These are phyloP conservation scores for Rhagophthalmus giganteus DNA, from an alignment of 2,888 invertebrate genomes.

Conservation along the genomic window DNA sequence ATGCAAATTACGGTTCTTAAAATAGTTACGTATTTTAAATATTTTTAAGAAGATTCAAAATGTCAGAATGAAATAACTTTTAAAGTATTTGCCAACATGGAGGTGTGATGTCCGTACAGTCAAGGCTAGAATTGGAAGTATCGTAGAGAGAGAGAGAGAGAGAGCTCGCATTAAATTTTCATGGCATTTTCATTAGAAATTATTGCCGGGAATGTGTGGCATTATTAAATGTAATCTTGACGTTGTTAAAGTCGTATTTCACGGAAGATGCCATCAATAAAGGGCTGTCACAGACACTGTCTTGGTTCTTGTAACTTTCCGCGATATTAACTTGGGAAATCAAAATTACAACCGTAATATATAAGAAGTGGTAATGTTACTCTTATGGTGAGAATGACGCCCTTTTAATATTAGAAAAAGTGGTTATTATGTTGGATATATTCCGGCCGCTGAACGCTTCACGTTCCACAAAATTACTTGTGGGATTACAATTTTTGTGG, in stretches of 20 bases:
- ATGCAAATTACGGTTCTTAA: too few relatives aligned
- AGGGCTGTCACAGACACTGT: conserved; percentile 23
- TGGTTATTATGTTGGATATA: conserved; percentile 17
- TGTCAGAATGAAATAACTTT: too few relatives aligned
- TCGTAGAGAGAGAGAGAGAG: too few relatives aligned
- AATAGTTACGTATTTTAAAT: too few relatives aligned
- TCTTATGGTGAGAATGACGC: conserved; percentile 22
- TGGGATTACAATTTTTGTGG: background rate
- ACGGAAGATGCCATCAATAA: conserved; percentile 28
- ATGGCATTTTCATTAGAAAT: conserved; percentile 29
- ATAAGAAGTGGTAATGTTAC: conserved; percentile 29
- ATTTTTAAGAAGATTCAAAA: too few relatives aligned
- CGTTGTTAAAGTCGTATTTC: conserved; percentile 28
- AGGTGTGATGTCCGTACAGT: conserved; percentile 14
- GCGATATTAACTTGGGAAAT: conserved; percentile 30
- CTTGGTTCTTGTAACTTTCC: conserved; percentile 30
- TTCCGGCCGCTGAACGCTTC: too few relatives aligned
- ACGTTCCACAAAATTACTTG: background rate
- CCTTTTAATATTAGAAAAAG: conserved; percentile 31
- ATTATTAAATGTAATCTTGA: conserved; percentile 28
- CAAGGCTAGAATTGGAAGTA: conserved; percentile 14
- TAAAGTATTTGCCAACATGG: conserved; percentile 8
- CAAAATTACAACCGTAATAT: conserved; percentile 32
- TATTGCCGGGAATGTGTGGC: conserved; percentile 19
- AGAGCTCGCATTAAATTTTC: conserved; percentile 21